phyloP scores from a whole-genome alignment of 2,797 vertebrate genomes.

The Delichon dasypus region DNA sequence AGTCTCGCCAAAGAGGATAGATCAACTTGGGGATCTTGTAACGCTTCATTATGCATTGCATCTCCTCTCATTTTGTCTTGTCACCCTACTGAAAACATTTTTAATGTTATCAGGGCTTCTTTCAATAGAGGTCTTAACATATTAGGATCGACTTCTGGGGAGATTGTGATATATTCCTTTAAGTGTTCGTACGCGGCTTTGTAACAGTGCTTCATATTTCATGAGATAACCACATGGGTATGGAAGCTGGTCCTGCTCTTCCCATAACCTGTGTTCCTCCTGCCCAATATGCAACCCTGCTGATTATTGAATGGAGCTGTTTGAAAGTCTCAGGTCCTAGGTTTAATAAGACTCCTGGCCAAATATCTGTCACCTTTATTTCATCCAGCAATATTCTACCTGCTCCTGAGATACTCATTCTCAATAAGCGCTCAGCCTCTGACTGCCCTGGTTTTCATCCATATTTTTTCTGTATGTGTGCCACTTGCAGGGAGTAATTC shows the following conservation, averaged over 20 bases:
- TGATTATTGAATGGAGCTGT: background rate
- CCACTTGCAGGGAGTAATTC: background rate
- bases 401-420: background rate
- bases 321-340: background rate
- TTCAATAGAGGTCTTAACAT: background rate
- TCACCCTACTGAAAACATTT: background rate
- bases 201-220: background rate
- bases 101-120: background rate
- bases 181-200: background rate
- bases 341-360: background rate
- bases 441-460: background rate
- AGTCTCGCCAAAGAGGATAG: background rate
- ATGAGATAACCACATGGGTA: background rate
- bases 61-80: background rate
- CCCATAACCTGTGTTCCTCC: background rate
- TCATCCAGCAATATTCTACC: background rate
- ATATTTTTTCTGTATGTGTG: background rate
- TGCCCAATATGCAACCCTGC: background rate
- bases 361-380: background rate
- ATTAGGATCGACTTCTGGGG: fast-evolving
- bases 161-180: background rate
- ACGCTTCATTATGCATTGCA: background rate
- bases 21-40: background rate
- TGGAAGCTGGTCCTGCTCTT: background rate
- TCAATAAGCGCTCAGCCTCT: background rate